Conservation (phyloP, 2,113 vertebrate genomes). For the Menidia beryllina region DNA sequence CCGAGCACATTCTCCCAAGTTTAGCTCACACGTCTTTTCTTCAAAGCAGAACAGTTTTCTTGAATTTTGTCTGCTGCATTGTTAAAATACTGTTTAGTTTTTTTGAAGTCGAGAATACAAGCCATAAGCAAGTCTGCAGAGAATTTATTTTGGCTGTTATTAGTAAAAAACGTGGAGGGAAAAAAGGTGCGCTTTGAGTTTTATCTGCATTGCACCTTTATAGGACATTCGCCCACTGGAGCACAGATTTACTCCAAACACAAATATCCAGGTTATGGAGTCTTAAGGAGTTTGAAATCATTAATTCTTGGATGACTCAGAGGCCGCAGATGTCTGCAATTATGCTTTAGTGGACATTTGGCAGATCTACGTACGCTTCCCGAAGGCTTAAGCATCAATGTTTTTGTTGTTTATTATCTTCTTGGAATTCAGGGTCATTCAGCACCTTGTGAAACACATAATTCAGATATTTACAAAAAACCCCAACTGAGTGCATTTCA, state of each 20-base stretch:
- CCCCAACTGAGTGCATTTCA: not conserved
- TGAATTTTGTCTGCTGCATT: not conserved
- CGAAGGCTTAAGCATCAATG: not conserved
- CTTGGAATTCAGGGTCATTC: not conserved
- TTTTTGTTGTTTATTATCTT: conserved; percentile 1
- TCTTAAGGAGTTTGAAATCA: not conserved
- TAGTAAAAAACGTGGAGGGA: not conserved
- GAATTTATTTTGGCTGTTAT: not conserved
- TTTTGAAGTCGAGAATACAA: not conserved
- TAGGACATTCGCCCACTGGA: not conserved
- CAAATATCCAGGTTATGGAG: too few species aligned
- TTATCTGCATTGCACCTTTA: not conserved
- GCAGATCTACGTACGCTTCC: too few species aligned
- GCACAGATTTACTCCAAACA: not conserved
- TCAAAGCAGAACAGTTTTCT: conserved; percentile 26
- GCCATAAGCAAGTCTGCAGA: not conserved
- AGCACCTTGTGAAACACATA: not conserved
- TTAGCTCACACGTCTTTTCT: conserved; percentile 58
- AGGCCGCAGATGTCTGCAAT: not conserved
- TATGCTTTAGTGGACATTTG: not conserved
- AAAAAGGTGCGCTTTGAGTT: not conserved
- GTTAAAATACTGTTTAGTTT: conserved; percentile 9
- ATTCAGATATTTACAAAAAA: conserved; percentile 12
- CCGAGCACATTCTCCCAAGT: conserved; percentile 66
- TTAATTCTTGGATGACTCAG: not conserved